These are phyloP conservation scores for Corythucha ciliata DNA, from an alignment of 2,888 invertebrate genomes.

Conservation along the genomic window DNA sequence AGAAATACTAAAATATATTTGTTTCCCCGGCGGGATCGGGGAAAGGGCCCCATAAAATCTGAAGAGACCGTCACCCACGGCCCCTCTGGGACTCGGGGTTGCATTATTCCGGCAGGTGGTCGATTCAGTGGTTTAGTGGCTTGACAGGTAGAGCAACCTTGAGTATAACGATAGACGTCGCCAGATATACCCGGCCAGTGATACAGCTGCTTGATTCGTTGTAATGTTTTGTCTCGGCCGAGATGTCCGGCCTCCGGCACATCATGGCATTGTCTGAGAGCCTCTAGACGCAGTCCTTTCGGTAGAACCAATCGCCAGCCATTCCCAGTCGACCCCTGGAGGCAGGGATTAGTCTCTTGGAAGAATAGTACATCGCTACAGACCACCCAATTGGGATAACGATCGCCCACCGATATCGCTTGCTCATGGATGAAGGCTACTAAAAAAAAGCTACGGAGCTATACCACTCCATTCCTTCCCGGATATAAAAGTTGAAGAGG, in stretches of 20 bases:
- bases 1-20: constrained; percentile 34
- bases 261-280: constrained; percentile 26
- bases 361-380: no score
- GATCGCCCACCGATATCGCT: no score
- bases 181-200: constrained; percentile 20
- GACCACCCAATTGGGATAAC: no score
- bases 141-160: constrained; percentile 15
- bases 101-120: constrained; percentile 9
- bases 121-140: constrained; percentile 11
- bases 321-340: no score
- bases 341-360: no score
- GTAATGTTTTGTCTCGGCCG: constrained; percentile 23
- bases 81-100: constrained; percentile 6
- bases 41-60: constrained; percentile 38
- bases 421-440: no score
- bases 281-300: no score
- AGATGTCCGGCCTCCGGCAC: constrained; percentile 21
- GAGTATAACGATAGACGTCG: constrained; percentile 8
- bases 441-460: no score
- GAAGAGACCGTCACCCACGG: constrained; percentile 17
- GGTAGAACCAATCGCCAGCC: no score
- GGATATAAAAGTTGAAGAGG: no score
- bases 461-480: no score
- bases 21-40: constrained; percentile 34
- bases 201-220: constrained; percentile 14